Evolutionary conservation across 2,888 invertebrate genomes (phyloP).

Genomic region (Leucozona laternaria): DNA sequence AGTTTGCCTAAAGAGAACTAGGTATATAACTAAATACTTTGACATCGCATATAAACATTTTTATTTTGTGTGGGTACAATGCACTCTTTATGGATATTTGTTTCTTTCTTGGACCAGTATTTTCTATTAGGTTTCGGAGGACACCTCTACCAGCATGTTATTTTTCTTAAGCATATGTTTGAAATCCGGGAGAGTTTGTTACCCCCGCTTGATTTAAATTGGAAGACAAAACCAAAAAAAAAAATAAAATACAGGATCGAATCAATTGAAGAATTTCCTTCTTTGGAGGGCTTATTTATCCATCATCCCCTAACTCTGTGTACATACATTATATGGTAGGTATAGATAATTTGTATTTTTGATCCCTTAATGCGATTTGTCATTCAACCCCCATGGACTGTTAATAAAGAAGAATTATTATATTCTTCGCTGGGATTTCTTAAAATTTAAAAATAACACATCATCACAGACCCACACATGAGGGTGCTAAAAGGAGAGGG

Average conservation of each 20-base stretch:
- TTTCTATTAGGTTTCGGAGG: conserved; percentile 48
- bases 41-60: conserved; percentile 26
- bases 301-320: conserved; percentile 61
- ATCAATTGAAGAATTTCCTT: conserved; percentile 68
- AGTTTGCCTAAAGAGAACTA: not conserved
- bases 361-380: conserved; percentile 75
- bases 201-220: conserved; percentile 65
- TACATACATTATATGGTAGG: not conserved
- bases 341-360: conserved; percentile 59
- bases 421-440: conserved; percentile 55
- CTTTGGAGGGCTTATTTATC: conserved; percentile 30
- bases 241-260: conserved; percentile 28
- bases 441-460: conserved; percentile 64
- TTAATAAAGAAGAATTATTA: conserved; percentile 48
- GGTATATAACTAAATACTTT: not conserved
- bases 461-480: conserved; percentile 51
- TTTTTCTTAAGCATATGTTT: conserved; percentile 56
- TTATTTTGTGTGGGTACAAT: conserved; percentile 41
- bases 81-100: not conserved
- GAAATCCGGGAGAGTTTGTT: conserved; percentile 63
- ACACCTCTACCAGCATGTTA: conserved; percentile 63
- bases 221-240: conserved; percentile 3
- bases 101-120: conserved; percentile 9
- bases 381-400: conserved; percentile 72
- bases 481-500: conserved; percentile 46